Base-by-base conservation (phyloP, 2,888 invertebrate species). In the Metopia argyrocephala region DNA sequence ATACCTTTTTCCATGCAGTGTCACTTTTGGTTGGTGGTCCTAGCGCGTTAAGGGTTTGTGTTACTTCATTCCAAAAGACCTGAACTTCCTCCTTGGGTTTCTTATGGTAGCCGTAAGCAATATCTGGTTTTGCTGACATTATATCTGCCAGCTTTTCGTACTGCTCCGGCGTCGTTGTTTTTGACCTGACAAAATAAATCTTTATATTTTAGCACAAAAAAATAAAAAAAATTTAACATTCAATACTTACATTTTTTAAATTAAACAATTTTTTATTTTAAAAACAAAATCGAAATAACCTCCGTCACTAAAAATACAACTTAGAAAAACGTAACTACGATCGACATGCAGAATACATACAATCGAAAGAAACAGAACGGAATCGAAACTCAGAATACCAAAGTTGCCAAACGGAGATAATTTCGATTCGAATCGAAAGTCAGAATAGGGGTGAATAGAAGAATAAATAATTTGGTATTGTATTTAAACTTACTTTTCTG, bases 1-100 rank as follows among this genome's bases (percentile, higher is more conserved):
- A 23, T 76, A 69, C 76, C 28, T 62, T 69, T 27, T 54, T 76
- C 69, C 69, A 69, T 68, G 52, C n/a, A 50, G 18, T 61, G 45
- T 28, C 9, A 45, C 27, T 31, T 52, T 48, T 56, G 28, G 23
- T 21, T 45, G 70, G 59, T 57, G 70, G 57, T 12, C 57, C 57
- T 25, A 59, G 18, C 52, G 62, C 52, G 31, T 64, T 64, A 21
- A 71, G 45, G 5, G 59, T 27, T 9, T 20, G n/a, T 27, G 70
- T 7, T 9, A 50, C 46, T 15, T 73, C 54, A n/a, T 73, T 31
- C 73, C 50, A 73, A 50, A 73, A 64, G n/a, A 12, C 73, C 20
- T 64, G 15, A n/a, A 64, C 38, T 64, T 68, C 76, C 28, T 61
- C 76, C 31, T 76, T 76, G 25, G 68, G 48, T 21, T 38, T 21